Evolutionary conservation across 2,797 vertebrate species (phyloP).

Genomic region (Paramormyrops hopkinsi): DNA sequence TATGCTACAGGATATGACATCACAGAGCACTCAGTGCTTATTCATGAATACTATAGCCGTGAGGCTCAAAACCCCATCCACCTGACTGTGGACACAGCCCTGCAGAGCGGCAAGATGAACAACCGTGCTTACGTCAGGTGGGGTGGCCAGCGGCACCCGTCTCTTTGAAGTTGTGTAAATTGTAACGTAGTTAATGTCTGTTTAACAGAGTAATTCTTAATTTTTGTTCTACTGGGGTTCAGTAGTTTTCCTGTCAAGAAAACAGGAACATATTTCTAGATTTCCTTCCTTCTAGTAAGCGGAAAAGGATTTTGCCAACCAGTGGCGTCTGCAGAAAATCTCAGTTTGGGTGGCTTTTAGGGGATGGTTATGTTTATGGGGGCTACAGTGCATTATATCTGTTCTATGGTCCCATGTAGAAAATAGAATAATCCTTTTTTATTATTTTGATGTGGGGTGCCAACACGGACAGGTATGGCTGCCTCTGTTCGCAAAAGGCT

Average conservation of each 20-base stretch:
- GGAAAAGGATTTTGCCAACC: background rate
- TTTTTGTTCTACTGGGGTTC: background rate
- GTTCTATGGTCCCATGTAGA: background rate
- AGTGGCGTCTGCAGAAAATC: background rate
- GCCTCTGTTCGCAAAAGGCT: background rate
- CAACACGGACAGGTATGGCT: background rate
- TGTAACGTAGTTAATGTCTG: background rate
- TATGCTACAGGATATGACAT: slow-evolving; percentile 97
- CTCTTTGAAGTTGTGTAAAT: background rate
- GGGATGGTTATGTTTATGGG: background rate
- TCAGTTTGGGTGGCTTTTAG: background rate
- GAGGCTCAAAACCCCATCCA: slow-evolving; percentile 92
- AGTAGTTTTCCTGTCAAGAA: background rate
- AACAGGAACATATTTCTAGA: background rate
- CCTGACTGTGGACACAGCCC: slow-evolving; percentile 80
- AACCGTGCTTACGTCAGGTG: slow-evolving; percentile 92
- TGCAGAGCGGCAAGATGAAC: slow-evolving; percentile 86
- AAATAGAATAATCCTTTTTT: background rate
- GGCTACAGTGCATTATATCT: background rate
- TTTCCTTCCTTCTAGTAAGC: background rate
- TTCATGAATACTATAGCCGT: slow-evolving; percentile 95
- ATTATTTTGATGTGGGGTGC: background rate
- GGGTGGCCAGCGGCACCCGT: background rate
- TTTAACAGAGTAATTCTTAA: background rate
- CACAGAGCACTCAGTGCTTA: slow-evolving; percentile 94